These are phyloP conservation scores for Callopanchax toddi DNA, from an alignment of 2,113 vertebrate genomes.

Conservation along the genomic window DNA sequence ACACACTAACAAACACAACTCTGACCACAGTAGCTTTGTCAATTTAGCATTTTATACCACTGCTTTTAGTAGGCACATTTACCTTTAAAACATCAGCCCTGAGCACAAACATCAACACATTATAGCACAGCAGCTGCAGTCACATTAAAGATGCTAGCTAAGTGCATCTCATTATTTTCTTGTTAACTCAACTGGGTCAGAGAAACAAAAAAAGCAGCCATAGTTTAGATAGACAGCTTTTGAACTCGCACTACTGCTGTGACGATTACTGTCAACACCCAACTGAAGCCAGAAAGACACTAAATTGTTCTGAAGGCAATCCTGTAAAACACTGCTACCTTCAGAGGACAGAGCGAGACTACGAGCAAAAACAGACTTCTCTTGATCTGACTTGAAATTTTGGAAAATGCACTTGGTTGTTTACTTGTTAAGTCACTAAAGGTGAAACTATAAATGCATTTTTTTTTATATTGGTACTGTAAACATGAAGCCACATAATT, in stretches of 20 bases:
- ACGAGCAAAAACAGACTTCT: constrained; percentile 2
- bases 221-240: constrained; percentile 12
- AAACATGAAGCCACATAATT: constrained; percentile 2
- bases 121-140: constrained; percentile 78
- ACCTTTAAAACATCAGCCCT: constrained; percentile 32
- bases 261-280: constrained; percentile 1
- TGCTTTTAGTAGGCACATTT: constrained; percentile 82
- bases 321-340: constrained; percentile 3
- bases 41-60: constrained; percentile 59
- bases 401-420: background rate
- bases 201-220: constrained; percentile 82
- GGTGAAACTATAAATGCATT: too few species aligned
- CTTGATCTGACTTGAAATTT: background rate
- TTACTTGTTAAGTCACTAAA: background rate
- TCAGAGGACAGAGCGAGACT: constrained; percentile 5
- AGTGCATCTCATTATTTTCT: constrained; percentile 68
- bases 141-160: constrained; percentile 78
- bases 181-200: constrained; percentile 63
- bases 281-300: background rate
- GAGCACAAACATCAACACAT: constrained; percentile 65
- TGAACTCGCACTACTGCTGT: background rate
- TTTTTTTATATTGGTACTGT: background rate
- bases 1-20: constrained; percentile 52
- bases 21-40: constrained; percentile 28
- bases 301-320: constrained; percentile 6